Base-by-base conservation (phyloP, 2,888 invertebrate species). In the Diarsia dahlii region DNA sequence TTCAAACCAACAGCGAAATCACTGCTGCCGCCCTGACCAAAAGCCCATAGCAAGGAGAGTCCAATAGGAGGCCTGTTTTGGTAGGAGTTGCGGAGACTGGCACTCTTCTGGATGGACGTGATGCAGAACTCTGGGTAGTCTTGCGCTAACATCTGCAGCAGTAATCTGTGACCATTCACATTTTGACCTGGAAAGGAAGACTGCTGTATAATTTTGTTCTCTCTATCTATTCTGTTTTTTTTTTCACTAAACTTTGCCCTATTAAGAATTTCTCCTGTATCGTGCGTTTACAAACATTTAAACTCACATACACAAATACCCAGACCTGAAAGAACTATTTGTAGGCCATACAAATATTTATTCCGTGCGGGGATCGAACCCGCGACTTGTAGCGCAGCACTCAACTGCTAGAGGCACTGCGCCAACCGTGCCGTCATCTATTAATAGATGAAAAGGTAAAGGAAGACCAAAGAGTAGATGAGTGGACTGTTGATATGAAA, bases 41-140 rank as follows among this genome's bases (percentile, higher is more conserved):
- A 95, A 1, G 97, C 97, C 98, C 98, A 98, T 1, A 98, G 93
- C 62, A 98, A 95, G 0, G 98, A 97, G 52, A 98, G 94, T 1
- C 98, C 98, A 80, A 98, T 97, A 1, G 97, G 97, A 78, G 98
- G 97, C 70, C 98, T 96, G 91, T 98, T 98, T 89, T 98, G 98
- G 90, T 98, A 98, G 0, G 98, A 98, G 88, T 97, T 98, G 56
- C 97, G 96, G 28, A 98, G 93, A 76, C 96, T 97, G 6, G 97
- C 95, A 81, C 97, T 97, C 91, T 98, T 98, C 18, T 97, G 95
- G 85, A 98, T 92, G 78, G 97, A 98, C 1, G 95, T 94, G 0
- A 96, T 90, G 70, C 97, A 97, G 86, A 98, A 97, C 69, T 97
- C 97, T 1, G 98, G 98, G 92, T 97, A 96, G 48, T 97, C 96